These are phyloP conservation scores for Nomada ruficornis DNA, from an alignment of 2,888 invertebrate genomes.

Conservation along the genomic window DNA sequence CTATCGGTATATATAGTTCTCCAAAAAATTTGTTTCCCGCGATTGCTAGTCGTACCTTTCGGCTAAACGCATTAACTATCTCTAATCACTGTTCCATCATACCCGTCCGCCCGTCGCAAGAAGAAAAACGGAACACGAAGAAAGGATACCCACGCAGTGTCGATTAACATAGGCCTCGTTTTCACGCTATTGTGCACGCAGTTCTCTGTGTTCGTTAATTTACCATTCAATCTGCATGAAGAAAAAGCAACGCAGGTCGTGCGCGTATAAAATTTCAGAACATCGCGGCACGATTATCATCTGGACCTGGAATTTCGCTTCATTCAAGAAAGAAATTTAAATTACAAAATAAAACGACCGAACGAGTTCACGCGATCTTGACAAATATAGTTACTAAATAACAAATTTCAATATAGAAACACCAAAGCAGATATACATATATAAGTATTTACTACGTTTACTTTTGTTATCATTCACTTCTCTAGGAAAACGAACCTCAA, in stretches of 20 bases:
- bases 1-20: constrained; percentile 64
- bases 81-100: constrained; percentile 33
- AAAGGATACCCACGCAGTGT: constrained; percentile 22
- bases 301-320: not conserved
- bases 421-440: constrained; percentile 1
- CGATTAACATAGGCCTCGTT: constrained; percentile 56
- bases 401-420: not conserved
- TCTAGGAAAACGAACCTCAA: constrained; percentile 5
- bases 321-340: not conserved
- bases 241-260: constrained; percentile 47
- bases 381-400: not conserved
- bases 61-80: constrained; percentile 47
- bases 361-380: not conserved
- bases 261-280: not conserved
- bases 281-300: not conserved
- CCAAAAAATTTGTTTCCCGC: constrained; percentile 58
- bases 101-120: constrained; percentile 42
- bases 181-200: constrained; percentile 3
- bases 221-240: constrained; percentile 1
- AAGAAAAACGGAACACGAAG: not conserved
- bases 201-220: constrained; percentile 19
- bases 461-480: constrained; percentile 1
- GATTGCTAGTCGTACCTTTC: constrained; percentile 31
- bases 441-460: constrained; percentile 17
- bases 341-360: not conserved